Percentiles rank a stretch among this genome's conserved stretches.
Conservation (phyloP, 2,797 vertebrate species). For the Ctenochaetus hawaiiensis region DNA sequence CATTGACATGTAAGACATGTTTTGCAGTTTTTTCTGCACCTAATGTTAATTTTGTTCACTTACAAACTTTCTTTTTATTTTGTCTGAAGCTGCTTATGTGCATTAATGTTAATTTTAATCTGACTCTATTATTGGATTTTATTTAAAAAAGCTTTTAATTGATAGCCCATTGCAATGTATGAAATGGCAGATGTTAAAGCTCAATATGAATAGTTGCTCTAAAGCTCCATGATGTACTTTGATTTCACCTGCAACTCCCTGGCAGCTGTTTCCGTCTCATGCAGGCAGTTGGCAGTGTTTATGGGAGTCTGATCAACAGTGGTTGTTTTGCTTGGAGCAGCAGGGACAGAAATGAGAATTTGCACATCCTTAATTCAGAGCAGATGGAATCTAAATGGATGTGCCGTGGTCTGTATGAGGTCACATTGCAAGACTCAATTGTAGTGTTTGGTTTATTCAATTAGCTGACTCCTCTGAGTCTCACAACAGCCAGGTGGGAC, state of each 20-base stretch:
- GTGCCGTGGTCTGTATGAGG: slow-evolving; percentile 72
- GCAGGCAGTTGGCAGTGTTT: slow-evolving; percentile 66
- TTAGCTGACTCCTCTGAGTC: slow-evolving; percentile 70
- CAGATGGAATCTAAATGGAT: slow-evolving; percentile 83
- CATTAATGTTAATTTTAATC: too few relatives aligned
- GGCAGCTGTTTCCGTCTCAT: slow-evolving; percentile 69
- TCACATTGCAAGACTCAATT: slow-evolving; percentile 79
- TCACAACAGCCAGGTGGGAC: slow-evolving; percentile 70
- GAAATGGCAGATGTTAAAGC: slow-evolving; percentile 29
- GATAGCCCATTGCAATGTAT: slow-evolving; percentile 1
- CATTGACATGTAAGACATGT: too few relatives aligned
- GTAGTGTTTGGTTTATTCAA: slow-evolving; percentile 76
- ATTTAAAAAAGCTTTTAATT: not conserved
- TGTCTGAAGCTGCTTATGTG: too few relatives aligned
- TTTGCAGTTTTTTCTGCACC: too few relatives aligned
- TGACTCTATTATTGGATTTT: not conserved
- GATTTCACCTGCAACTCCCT: slow-evolving; percentile 60
- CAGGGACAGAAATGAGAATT: slow-evolving; percentile 70
- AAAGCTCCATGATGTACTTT: slow-evolving; percentile 34
- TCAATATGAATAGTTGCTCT: slow-evolving; percentile 21
- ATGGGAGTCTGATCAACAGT: slow-evolving; percentile 72
- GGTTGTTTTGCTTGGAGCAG: slow-evolving; percentile 75
- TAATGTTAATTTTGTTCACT: too few relatives aligned
- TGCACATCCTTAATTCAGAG: slow-evolving; percentile 73
- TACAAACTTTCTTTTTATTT: too few relatives aligned